These are phyloP conservation scores for Neodontobutis hainanensis DNA, from an alignment of 2,113 vertebrate species.

Conservation along the genomic window DNA sequence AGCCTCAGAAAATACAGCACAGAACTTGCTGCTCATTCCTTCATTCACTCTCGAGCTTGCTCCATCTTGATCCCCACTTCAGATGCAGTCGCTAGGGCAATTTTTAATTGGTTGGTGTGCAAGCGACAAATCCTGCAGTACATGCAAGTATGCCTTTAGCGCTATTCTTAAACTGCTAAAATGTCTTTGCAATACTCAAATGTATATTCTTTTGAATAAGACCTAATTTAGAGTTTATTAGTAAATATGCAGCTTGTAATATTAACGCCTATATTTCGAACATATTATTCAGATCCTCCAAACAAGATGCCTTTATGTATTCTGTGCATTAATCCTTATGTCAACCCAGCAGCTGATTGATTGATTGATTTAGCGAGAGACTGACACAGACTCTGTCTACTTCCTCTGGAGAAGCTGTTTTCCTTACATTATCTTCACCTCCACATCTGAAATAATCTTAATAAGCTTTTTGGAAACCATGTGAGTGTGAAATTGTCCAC, in stretches of 20 bases:
- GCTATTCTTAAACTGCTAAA: no score
- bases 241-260: background rate
- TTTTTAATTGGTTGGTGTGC: background rate
- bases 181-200: background rate
- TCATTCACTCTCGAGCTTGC: background rate
- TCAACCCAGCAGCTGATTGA: background rate
- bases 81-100: background rate
- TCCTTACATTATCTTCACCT: constrained; percentile 31
- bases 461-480: constrained; percentile 54
- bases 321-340: constrained; percentile 5
- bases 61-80: background rate
- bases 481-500: constrained; percentile 64
- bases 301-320: background rate
- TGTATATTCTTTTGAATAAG: background rate
- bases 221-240: constrained; percentile 1
- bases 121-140: background rate
- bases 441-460: constrained; percentile 48
- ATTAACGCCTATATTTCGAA: background rate
- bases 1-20: background rate
- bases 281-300: background rate
- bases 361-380: constrained; percentile 19
- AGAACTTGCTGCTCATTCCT: background rate
- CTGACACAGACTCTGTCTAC: background rate
- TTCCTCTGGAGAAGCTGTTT: constrained; percentile 20
- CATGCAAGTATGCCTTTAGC: no score